phyloP scores from a whole-genome alignment of 2,113 vertebrate genomes.

The Xenopus borealis region DNA sequence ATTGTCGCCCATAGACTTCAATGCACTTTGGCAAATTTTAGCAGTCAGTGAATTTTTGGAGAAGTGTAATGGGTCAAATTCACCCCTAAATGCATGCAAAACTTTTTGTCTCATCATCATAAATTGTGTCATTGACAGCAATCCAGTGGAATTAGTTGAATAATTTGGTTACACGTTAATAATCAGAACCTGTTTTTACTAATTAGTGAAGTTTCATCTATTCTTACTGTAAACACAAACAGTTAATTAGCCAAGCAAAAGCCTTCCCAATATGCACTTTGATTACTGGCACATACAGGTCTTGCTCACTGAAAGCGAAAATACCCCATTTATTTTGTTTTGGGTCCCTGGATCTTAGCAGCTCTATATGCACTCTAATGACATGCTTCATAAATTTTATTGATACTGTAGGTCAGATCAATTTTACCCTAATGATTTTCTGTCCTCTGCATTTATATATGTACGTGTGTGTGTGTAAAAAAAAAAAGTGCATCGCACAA shows the following conservation, averaged over 20 bases:
- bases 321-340: constrained; percentile 43
- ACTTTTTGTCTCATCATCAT: too few species aligned
- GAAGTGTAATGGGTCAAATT: too few species aligned
- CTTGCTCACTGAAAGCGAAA: constrained; percentile 24
- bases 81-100: too few species aligned
- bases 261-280: constrained; percentile 9
- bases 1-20: too few species aligned
- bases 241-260: constrained; percentile 23
- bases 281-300: constrained; percentile 14
- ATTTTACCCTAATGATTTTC: constrained; percentile 39
- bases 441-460: constrained; percentile 30
- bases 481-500: constrained; percentile 7
- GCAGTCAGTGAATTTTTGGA: too few species aligned
- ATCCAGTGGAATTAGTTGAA: too few species aligned
- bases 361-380: constrained; percentile 34
- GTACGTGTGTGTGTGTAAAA: not conserved
- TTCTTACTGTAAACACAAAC: not conserved
- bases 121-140: too few species aligned
- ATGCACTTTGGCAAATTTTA: too few species aligned
- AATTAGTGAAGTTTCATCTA: constrained; percentile 25
- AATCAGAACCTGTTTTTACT: not conserved
- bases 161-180: too few species aligned
- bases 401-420: constrained; percentile 35
- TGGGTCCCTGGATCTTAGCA: constrained; percentile 30
- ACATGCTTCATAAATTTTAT: constrained; percentile 46